Conservation (phyloP, 2,113 vertebrate species). For the Gymnorhina tibicen region DNA sequence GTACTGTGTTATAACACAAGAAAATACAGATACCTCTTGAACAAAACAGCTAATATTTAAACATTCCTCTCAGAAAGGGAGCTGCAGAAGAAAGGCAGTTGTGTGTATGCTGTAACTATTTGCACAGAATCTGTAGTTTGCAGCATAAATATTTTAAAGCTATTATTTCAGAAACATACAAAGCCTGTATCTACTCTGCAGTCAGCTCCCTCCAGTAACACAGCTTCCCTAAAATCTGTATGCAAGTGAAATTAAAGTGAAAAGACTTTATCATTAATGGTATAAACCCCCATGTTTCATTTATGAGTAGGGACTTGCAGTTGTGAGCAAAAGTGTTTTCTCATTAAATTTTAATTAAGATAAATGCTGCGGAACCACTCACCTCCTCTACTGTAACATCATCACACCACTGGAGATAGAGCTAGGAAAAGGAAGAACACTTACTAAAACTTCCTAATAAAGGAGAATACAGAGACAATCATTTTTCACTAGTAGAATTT, state of each 20-base stretch:
- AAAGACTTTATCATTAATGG: conserved; percentile 80
- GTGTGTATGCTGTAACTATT: not conserved
- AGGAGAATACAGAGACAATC: conserved; percentile 33
- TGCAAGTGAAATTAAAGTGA: conserved; percentile 78
- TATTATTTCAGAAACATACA: conserved; percentile 60
- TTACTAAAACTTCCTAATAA: conserved; percentile 62
- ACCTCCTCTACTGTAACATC: conserved; percentile 91
- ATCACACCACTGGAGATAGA: conserved; percentile 98
- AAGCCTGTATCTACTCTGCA: conserved; percentile 30
- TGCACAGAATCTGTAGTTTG: not conserved
- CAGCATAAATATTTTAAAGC: conserved; percentile 52
- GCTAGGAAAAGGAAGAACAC: conserved; percentile 77
- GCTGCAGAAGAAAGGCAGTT: not conserved
- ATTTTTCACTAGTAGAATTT: conserved; percentile 44
- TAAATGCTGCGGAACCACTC: conserved; percentile 85
- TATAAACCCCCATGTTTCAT: conserved; percentile 87
- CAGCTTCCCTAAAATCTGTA: conserved; percentile 70
- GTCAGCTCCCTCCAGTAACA: conserved; percentile 71
- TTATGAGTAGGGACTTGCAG: conserved; percentile 87
- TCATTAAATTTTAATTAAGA: conserved; percentile 97
- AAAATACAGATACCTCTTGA: not conserved
- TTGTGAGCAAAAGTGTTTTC: conserved; percentile 86
- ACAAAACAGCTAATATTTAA: not conserved
- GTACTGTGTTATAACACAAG: not conserved
- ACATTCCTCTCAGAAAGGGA: not conserved